Percentiles rank a stretch among this genome's conserved stretches.
Evolutionary conservation across 64 coral and sea anemone species (phyloP).

Genomic region (Anthopleura sola): DNA sequence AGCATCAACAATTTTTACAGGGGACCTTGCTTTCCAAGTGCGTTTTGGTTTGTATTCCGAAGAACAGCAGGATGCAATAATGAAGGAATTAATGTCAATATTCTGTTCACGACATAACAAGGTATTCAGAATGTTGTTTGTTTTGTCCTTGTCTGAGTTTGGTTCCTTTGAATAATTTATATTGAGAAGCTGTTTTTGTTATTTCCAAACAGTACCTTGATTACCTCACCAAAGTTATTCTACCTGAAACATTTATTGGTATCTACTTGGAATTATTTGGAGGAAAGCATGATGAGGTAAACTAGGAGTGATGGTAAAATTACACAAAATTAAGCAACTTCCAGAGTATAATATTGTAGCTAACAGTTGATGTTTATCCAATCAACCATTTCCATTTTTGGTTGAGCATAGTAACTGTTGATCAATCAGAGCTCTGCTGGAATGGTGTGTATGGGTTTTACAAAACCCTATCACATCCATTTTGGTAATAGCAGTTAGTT

Average conservation of each 20-base stretch:
- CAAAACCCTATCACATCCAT: too few species aligned
- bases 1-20: not conserved
- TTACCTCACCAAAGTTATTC: constrained; percentile 80
- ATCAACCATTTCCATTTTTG: too few species aligned
- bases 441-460: too few species aligned
- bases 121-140: constrained; percentile 13
- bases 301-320: not conserved
- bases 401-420: too few species aligned
- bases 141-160: not conserved
- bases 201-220: constrained; percentile 64
- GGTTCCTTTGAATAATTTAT: too few species aligned
- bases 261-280: constrained; percentile 66
- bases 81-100: constrained; percentile 60
- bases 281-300: constrained; percentile 58
- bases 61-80: constrained; percentile 74
- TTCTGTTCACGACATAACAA: constrained; percentile 90
- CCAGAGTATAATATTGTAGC: too few species aligned
- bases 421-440: too few species aligned
- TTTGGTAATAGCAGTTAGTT: too few species aligned
- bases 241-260: constrained; percentile 73
- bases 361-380: too few species aligned
- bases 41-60: constrained; percentile 82
- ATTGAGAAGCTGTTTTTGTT: not conserved
- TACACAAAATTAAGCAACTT: too few species aligned
- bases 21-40: constrained; percentile 82